phyloP scores from a whole-genome alignment of 2,888 invertebrate species.

The Phyto melanocephala region DNA sequence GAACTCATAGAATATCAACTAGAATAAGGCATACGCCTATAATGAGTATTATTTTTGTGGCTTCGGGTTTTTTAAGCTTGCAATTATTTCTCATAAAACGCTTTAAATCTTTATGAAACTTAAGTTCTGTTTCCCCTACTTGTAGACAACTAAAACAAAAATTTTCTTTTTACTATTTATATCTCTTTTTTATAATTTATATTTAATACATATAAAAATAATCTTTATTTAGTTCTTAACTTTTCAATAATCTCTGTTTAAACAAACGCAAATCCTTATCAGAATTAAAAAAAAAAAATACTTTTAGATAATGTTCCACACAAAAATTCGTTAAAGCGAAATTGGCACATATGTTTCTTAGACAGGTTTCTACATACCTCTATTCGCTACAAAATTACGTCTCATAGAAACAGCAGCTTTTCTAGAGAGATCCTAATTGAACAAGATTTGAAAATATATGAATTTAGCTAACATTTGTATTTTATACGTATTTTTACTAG shows the following conservation, averaged over 20 bases:
- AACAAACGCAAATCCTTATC: conserved; percentile 28
- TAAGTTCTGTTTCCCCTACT: background rate
- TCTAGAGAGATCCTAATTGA: conserved; percentile 14
- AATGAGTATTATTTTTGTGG: too few species aligned
- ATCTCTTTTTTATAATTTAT: background rate
- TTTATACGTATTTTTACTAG: conserved; percentile 50
- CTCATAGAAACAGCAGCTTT: conserved; percentile 48
- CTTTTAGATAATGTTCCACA: background rate
- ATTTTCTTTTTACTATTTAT: background rate
- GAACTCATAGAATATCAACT: too few species aligned
- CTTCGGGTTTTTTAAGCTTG: too few species aligned
- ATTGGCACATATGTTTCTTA: conserved; percentile 28
- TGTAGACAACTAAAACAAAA: conserved; percentile 20
- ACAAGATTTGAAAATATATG: background rate
- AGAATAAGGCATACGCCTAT: too few species aligned
- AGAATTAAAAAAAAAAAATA: background rate
- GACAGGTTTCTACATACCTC: background rate
- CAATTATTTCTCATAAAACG: too few species aligned
- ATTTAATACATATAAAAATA: background rate
- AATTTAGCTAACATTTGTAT: conserved; percentile 9
- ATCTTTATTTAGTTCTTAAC: background rate
- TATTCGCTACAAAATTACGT: conserved; percentile 14
- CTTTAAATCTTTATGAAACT: too few species aligned
- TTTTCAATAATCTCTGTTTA: conserved; percentile 29
- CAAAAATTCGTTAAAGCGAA: background rate